Evolutionary conservation across 2,888 invertebrate species (phyloP).

Genomic region (Morpho achilles): DNA sequence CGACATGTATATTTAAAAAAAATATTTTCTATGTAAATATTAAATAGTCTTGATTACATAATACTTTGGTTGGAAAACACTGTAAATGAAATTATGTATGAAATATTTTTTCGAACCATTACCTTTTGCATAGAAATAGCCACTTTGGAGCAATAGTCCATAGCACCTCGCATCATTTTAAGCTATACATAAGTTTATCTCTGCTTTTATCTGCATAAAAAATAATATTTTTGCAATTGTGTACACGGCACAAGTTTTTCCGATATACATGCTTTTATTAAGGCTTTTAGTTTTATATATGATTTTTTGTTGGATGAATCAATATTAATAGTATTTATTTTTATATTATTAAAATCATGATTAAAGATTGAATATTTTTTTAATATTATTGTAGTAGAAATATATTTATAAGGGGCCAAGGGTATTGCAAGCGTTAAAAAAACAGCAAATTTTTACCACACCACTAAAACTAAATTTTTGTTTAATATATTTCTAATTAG

Average conservation of each 20-base stretch:
- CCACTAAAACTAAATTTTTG: too few relatives aligned
- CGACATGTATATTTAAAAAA: too few relatives aligned
- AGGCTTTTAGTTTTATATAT: conserved; percentile 7
- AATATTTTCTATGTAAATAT: too few relatives aligned
- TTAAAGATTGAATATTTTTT: too few relatives aligned
- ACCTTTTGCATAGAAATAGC: conserved; percentile 5
- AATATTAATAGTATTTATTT: background rate
- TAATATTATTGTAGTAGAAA: too few relatives aligned
- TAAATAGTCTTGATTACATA: too few relatives aligned
- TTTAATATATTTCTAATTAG: too few relatives aligned
- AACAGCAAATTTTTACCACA: too few relatives aligned
- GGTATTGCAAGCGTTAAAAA: too few relatives aligned
- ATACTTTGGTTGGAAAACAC: background rate
- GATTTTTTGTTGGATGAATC: background rate
- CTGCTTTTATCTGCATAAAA: conserved; percentile 10
- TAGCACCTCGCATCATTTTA: conserved; percentile 35
- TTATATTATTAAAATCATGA: too few relatives aligned
- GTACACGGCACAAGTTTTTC: background rate
- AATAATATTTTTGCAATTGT: conserved; percentile 10
- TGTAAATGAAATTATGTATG: background rate
- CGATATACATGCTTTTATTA: conserved; percentile 8
- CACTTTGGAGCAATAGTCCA: conserved; percentile 18
- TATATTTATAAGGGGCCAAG: too few relatives aligned
- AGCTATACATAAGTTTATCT: conserved; percentile 15
- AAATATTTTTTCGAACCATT: background rate